These are phyloP conservation scores for Poeciliopsis retropinna DNA, from an alignment of 2,113 vertebrate species.

Conservation along the genomic window DNA sequence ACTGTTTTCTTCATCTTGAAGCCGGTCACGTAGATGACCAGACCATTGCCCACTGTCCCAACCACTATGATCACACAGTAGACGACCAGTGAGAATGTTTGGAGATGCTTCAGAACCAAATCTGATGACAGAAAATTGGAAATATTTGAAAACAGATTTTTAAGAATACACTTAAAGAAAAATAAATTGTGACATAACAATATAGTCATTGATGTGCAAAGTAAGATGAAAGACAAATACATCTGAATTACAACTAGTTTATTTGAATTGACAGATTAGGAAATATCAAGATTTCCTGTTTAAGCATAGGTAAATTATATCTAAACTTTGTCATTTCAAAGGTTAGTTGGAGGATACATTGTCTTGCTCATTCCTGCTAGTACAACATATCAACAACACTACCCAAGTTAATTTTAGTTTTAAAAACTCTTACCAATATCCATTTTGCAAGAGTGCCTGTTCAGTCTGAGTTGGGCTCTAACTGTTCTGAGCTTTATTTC, in stretches of 20 bases:
- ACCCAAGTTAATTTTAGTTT: background rate
- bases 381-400: background rate
- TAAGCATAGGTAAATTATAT: background rate
- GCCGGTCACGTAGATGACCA: conserved; percentile 78
- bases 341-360: background rate
- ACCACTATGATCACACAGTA: conserved; percentile 56
- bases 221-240: background rate
- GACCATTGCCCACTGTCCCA: conserved; percentile 72
- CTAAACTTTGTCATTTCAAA: background rate
- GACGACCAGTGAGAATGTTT: background rate
- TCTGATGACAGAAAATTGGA: background rate
- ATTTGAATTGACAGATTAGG: background rate
- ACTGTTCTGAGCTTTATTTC: background rate
- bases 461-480: background rate
- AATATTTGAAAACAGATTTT: background rate
- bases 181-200: background rate
- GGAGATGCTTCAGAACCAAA: fast-evolving
- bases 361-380: background rate
- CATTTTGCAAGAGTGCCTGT: conserved; percentile 15
- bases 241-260: background rate
- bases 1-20: conserved; percentile 76
- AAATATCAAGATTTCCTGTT: background rate
- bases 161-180: background rate
- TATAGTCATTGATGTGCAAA: background rate
- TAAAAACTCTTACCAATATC: conserved; percentile 45